Percentiles rank a stretch among this genome's conserved stretches.
These are phyloP conservation scores for Parnassius mnemosyne DNA, from an alignment of 2,888 invertebrate genomes.

Conservation along the genomic window DNA sequence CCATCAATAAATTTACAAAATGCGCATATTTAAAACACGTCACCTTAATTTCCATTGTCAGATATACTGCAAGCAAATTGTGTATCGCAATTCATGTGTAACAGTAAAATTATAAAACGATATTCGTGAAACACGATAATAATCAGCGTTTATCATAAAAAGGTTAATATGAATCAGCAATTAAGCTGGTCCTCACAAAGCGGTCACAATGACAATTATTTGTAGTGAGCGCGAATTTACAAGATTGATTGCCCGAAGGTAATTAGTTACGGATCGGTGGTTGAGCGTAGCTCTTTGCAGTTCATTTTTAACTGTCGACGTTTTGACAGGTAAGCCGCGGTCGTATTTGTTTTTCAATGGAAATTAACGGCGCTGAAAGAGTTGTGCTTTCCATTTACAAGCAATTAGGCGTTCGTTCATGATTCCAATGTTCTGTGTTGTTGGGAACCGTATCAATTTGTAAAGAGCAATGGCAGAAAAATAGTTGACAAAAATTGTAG, in stretches of 20 bases:
- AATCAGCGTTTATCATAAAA: conserved; percentile 29
- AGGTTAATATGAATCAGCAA: conserved; percentile 45
- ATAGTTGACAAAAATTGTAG: too few species aligned
- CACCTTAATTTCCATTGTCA: conserved; percentile 7
- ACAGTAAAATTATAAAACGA: conserved; percentile 5
- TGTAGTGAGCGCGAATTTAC: conserved; percentile 39
- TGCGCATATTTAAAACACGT: background rate
- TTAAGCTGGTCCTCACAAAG: conserved; percentile 41
- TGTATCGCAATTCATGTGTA: background rate
- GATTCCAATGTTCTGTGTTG: conserved; percentile 1
- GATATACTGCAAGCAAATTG: conserved; percentile 3
- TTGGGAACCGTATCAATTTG: background rate
- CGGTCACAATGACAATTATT: conserved; percentile 54
- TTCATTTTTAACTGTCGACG: conserved; percentile 59
- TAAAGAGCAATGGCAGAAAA: too few species aligned
- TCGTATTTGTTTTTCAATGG: conserved; percentile 40
- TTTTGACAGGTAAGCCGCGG: conserved; percentile 49
- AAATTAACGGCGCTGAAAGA: conserved; percentile 38
- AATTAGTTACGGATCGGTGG: conserved; percentile 58
- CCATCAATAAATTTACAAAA: too few species aligned
- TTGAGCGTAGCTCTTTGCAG: conserved; percentile 44
- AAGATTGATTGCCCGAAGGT: conserved; percentile 55
- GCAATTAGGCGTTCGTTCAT: conserved; percentile 14
- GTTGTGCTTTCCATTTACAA: conserved; percentile 18
- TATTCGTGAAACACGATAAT: conserved; percentile 14